Base-by-base conservation (phyloP, 2,797 vertebrate genomes). In the Acanthis flammea region DNA sequence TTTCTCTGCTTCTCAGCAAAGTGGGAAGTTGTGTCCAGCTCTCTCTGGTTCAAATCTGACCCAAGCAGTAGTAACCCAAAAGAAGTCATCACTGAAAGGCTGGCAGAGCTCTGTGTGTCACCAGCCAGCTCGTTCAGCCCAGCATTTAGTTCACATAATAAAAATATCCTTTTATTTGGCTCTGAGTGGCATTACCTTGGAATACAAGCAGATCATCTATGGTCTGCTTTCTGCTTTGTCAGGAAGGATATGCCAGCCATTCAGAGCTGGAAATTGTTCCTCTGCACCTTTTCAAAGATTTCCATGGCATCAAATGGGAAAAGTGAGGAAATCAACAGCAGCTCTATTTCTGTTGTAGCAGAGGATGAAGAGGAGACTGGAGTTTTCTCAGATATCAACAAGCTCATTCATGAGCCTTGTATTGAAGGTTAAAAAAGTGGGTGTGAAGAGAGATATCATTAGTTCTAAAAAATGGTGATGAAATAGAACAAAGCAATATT, bases 101-200 rank as follows among this genome's bases (percentile, higher is more conserved):
- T 95, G 91, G 79, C 73, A 67, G 73, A 50, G 51, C 48, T 54
- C 71, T 55, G 8, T 28, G 48, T 91, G 62, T 88, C 76, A 62
- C 86, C 71, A 90, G 73, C 48, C 70, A 82, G 88, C 81, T 91
- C 48, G 53, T 88, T 86, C 91, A 77, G 61, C 42, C 61, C 71
- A 82, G 53, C 35, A 60, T 85, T 63, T 87, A 77, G 53, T 91
- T 94, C 88, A 80, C 48, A 68, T 78, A 87, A 77, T 83, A 86
- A 92, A 94, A 86, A 63, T 8, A 19, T 44, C 50, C 51, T 80
- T 80, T 31, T 72, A 14, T 92, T 93, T 94, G 79, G 44, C 86
- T 92, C 75, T 90, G 84, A 95, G 35, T 90, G 65, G 67, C 51
- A n/a, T 60, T 53, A 65, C 48, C 67, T 68, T 80, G 74, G 71